A percentile compares a stretch with the other conserved stretches of the same genome.
Conservation (phyloP, 2,888 invertebrate genomes). For the Xestia sexstrigata region DNA sequence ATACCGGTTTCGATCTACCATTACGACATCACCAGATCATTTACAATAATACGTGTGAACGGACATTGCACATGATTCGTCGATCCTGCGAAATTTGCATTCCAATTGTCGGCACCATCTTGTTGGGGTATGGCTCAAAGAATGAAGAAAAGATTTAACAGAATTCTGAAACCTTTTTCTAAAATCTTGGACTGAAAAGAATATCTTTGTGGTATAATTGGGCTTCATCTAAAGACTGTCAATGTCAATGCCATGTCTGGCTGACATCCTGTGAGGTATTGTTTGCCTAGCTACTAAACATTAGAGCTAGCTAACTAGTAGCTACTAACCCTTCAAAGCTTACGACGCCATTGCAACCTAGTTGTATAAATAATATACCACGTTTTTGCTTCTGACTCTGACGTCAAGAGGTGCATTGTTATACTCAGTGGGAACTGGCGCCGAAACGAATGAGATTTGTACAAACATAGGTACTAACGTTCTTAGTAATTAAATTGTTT, state of each 20-base stretch:
- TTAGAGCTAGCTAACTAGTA: conserved; percentile 35
- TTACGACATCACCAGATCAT: conserved; percentile 37
- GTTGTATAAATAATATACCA: conserved; percentile 50
- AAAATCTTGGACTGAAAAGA: conserved; percentile 8
- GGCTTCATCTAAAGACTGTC: conserved; percentile 31
- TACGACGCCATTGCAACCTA: conserved; percentile 46
- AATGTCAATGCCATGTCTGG: conserved; percentile 57
- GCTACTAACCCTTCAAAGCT: conserved; percentile 55
- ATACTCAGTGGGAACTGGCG: conserved; percentile 43
- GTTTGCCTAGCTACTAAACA: conserved; percentile 46
- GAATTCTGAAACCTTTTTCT: conserved; percentile 11
- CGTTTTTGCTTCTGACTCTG: conserved; percentile 57
- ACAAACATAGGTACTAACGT: conserved; percentile 20
- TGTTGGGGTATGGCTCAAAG: conserved; percentile 6
- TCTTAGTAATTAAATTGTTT: conserved; percentile 39
- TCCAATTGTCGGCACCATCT: conserved; percentile 20
- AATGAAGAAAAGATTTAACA: conserved; percentile 17
- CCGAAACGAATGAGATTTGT: conserved; percentile 50
- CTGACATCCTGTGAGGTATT: conserved; percentile 54
- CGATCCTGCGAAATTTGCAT: conserved; percentile 39
- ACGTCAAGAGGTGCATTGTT: conserved; percentile 65
- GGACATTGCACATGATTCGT: conserved; percentile 16
- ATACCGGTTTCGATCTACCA: conserved; percentile 24
- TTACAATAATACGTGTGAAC: conserved; percentile 39
- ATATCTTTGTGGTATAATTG: conserved; percentile 13